Base-by-base conservation (phyloP, 2,888 invertebrate species). In the Morpho helenor region DNA sequence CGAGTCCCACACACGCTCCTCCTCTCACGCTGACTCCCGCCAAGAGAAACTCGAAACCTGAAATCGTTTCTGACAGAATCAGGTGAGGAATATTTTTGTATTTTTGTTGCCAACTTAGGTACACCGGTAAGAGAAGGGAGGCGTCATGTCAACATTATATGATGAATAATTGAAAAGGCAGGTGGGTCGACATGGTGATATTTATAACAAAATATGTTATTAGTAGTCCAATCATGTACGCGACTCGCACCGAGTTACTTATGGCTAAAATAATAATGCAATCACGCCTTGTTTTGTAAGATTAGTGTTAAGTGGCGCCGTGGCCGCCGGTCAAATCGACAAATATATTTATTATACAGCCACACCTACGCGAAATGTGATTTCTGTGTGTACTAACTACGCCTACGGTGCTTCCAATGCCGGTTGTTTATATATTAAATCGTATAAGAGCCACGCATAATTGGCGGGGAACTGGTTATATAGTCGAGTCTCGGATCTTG, bases 21-120 rank as follows among this genome's bases (percentile, higher is more conserved):
- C 71, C 76, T 31, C 79, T 82, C 56, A 70, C 91, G 43, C 92
- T 94, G 76, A 87, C 87, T 59, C 84, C 91, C 68, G 75, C 91
- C 61, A 94, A 95, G 91, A 95, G 95, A 87, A 94, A 95, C 85
- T 93, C 93, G 73, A 95, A 95, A 80, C 92, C 94, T 63, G 96
- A 96, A 77, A 92, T 95, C 71, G 92, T 95, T 77, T 94, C 95
- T 59, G 96, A 96, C 78, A 92, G 95, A 76, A 93, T 95, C 80
- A 93, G 96, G 96, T 96, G 79, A 94, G 95, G 90, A 63, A 60
- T 55, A 56, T 66, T 56, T 55, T 43, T 9, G 52, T 47, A 42
- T 40, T 57, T 63, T 48, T 49, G 59, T 42, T 9, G 43, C 22
- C n/a, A 10, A 53, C 10, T 45, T n/a, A 16, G 16, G 7, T 8